phyloP scores from a whole-genome alignment of 2,888 invertebrate species.

The Troides aeacus region DNA sequence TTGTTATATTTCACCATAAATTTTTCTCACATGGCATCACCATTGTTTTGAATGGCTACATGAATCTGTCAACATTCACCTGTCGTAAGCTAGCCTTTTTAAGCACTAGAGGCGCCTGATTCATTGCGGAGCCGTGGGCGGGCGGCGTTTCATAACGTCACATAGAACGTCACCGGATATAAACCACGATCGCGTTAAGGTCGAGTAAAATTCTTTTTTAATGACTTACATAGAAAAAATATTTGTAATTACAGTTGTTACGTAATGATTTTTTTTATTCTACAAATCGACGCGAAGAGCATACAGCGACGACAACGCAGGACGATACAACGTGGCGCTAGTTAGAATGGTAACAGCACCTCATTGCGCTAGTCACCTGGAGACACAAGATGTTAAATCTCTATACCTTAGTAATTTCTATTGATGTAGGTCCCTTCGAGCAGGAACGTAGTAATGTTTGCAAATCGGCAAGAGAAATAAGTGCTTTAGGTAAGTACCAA shows the following conservation, averaged over 20 bases:
- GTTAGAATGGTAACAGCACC: too few relatives aligned
- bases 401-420: too few relatives aligned
- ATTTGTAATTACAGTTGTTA: not conserved
- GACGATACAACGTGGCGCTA: too few relatives aligned
- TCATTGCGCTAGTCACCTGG: too few relatives aligned
- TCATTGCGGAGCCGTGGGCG: slow-evolving; percentile 42
- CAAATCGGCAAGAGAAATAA: too few relatives aligned
- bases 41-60: slow-evolving; percentile 26
- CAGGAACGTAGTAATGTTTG: too few relatives aligned
- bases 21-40: slow-evolving; percentile 29
- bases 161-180: slow-evolving; percentile 36
- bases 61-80: slow-evolving; percentile 34
- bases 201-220: slow-evolving; percentile 36
- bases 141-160: slow-evolving; percentile 42
- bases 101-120: slow-evolving; percentile 38
- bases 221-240: slow-evolving; percentile 28
- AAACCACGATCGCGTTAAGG: slow-evolving; percentile 31
- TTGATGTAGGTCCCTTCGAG: too few relatives aligned
- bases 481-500: too few relatives aligned
- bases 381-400: too few relatives aligned
- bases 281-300: too few relatives aligned
- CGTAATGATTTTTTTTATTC: not conserved
- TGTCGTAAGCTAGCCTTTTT: slow-evolving; percentile 41
- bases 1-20: slow-evolving; percentile 2
- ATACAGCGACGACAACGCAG: too few relatives aligned